Evolutionary conservation across 2,797 vertebrate species (phyloP).

Genomic region (Aphelocoma californica): DNA sequence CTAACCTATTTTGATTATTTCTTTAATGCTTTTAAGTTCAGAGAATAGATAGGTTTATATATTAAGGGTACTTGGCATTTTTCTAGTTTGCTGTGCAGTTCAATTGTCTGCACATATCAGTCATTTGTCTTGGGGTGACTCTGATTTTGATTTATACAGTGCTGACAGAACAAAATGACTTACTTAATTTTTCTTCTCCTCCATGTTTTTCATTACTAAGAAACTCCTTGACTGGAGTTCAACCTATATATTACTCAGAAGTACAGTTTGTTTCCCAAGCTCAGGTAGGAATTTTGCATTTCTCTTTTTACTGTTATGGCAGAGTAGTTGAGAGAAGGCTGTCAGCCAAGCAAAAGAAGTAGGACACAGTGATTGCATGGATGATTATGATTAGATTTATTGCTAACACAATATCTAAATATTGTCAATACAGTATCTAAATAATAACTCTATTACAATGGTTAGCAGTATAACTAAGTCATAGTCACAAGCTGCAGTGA

Average conservation of each 20-base stretch:
- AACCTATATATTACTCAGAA: not conserved
- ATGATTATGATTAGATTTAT: not conserved
- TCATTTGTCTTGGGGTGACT: not conserved
- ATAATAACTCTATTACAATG: not conserved
- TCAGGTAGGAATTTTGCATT: not conserved
- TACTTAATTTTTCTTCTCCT: not conserved
- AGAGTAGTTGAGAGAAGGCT: not conserved
- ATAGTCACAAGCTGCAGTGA: not conserved
- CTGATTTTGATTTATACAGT: not conserved
- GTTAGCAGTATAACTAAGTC: not conserved
- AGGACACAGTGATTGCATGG: too few species aligned
- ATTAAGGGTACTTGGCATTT: not conserved
- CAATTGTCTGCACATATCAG: not conserved
- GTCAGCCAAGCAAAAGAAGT: not conserved
- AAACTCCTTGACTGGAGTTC: fast-evolving
- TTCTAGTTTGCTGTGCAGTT: not conserved
- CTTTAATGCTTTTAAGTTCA: not conserved
- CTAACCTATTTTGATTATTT: not conserved
- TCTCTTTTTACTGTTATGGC: not conserved
- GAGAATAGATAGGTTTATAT: not conserved
- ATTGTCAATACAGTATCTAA: not conserved
- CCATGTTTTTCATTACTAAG: not conserved
- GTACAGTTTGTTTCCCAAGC: not conserved
- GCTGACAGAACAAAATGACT: not conserved
- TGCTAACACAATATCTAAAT: not conserved